phyloP scores from a whole-genome alignment of 2,797 vertebrate species.

The Hydrophis major region DNA sequence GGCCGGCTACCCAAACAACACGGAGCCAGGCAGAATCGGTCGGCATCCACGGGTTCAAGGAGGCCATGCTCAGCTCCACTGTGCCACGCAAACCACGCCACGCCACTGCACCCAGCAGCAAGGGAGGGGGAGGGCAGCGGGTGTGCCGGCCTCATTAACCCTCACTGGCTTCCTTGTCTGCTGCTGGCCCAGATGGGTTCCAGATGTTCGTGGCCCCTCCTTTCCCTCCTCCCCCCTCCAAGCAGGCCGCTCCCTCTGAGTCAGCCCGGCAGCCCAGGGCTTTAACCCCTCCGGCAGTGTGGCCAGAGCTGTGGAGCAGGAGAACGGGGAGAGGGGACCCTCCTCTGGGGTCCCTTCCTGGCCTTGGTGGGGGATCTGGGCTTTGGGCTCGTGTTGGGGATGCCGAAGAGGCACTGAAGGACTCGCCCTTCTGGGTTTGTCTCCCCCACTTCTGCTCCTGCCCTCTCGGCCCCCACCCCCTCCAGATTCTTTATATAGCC shows the following conservation, averaged over 20 bases:
- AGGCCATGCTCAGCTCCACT: conserved; percentile 11
- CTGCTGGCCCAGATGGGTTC: conserved; percentile 20
- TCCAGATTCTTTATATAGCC: neutral
- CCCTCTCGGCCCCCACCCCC: too few species aligned
- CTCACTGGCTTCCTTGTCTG: neutral
- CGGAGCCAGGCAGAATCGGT: conserved; percentile 18
- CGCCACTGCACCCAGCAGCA: conserved; percentile 38
- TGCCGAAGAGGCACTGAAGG: neutral
- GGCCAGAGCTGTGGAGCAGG: neutral
- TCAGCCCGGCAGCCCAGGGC: neutral
- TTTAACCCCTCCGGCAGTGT: neutral
- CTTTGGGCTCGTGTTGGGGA: neutral
- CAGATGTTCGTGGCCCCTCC: conserved; percentile 11
- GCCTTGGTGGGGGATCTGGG: neutral
- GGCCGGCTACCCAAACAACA: neutral
- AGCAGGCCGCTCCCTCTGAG: neutral
- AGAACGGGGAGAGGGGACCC: neutral
- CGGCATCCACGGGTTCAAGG: neutral
- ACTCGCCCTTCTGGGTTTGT: too few species aligned
- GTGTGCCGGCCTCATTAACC: conserved; percentile 9
- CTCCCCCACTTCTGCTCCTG: too few species aligned
- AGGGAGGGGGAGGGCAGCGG: neutral
- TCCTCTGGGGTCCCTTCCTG: neutral
- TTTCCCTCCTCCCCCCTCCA: neutral
- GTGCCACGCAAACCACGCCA: conserved; percentile 31